Percentiles rank a stretch among this genome's conserved stretches.
These are phyloP conservation scores for Prinia subflava DNA, from an alignment of 2,113 vertebrate species.

Conservation along the genomic window DNA sequence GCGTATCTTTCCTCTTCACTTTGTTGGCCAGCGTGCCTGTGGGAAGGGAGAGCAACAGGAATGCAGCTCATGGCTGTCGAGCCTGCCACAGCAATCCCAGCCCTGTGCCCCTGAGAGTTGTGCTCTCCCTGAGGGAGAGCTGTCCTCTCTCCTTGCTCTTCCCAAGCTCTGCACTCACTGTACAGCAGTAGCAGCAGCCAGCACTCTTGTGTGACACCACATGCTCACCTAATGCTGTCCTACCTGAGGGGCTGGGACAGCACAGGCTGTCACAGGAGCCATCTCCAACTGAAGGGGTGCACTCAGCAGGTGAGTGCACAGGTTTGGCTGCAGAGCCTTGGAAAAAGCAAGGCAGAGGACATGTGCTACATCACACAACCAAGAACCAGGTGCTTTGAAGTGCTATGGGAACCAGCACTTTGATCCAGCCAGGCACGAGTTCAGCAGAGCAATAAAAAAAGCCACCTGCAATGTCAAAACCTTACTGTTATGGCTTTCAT, in stretches of 20 bases:
- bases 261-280: neutral
- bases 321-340: neutral
- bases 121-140: neutral
- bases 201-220: neutral
- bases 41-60: neutral
- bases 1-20: slow-evolving; percentile 94
- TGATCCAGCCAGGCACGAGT: neutral
- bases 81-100: neutral
- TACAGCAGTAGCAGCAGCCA: neutral
- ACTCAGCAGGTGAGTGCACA: neutral
- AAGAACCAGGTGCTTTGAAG: neutral
- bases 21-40: slow-evolving; percentile 89
- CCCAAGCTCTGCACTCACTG: neutral
- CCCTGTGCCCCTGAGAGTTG: neutral
- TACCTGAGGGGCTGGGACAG: neutral
- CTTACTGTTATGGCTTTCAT: slow-evolving; percentile 83
- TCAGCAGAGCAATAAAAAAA: neutral
- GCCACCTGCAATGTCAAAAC: neutral
- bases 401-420: neutral
- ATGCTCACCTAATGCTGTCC: neutral
- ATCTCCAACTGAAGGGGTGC: neutral
- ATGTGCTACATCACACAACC: neutral
- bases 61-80: neutral
- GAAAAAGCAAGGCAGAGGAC: neutral
- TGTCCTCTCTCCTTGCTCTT: neutral